phyloP scores from a whole-genome alignment of 1,140 invertebrate genomes.

The Nylanderia fulva region DNA sequence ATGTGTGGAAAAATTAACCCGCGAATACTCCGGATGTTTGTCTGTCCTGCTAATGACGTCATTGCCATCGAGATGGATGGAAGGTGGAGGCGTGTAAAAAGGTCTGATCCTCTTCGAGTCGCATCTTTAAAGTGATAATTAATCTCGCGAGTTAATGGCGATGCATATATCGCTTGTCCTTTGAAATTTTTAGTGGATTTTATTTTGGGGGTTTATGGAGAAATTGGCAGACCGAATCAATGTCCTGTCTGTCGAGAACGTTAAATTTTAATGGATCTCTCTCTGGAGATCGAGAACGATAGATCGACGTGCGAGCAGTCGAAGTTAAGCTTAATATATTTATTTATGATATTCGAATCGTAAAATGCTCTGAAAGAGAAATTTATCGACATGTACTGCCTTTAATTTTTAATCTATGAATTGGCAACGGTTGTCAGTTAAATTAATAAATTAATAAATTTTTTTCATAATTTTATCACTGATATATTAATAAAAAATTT shows the following conservation, averaged over 20 bases:
- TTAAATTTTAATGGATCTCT: constrained; percentile 60
- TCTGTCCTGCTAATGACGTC: constrained; percentile 54
- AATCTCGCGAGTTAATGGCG: constrained; percentile 55
- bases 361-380: neutral
- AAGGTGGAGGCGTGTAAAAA: constrained; percentile 52
- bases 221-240: constrained; percentile 4
- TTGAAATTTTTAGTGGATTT: constrained; percentile 16
- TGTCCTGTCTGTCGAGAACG: constrained; percentile 24
- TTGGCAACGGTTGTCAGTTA: no score
- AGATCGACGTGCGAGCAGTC: neutral
- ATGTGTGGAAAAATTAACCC: constrained; percentile 54
- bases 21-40: constrained; percentile 28
- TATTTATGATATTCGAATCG: neutral
- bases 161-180: constrained; percentile 40
- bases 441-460: neutral
- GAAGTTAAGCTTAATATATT: neutral
- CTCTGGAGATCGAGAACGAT: neutral
- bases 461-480: neutral
- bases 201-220: neutral
- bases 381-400: neutral
- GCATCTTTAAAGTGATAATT: constrained; percentile 48
- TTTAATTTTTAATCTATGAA: no score
- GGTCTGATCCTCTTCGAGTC: constrained; percentile 19
- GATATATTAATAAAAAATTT: neutral
- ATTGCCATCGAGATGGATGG: constrained; percentile 33